Percentiles rank a stretch among this genome's conserved stretches.
phyloP scores from a whole-genome alignment of 2,113 vertebrate species.

The Macrotis lagotis region DNA sequence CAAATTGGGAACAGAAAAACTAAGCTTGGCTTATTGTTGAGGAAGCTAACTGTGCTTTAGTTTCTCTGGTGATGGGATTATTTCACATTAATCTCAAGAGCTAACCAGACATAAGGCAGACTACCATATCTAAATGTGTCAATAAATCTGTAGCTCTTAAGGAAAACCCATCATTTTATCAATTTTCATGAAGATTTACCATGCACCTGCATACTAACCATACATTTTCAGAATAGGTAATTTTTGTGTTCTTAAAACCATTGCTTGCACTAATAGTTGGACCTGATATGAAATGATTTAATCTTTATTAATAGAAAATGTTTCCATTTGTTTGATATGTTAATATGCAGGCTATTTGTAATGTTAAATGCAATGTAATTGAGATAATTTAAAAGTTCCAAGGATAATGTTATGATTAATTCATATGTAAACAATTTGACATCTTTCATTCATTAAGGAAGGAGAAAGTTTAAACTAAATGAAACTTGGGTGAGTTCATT shows the following conservation, averaged over 20 bases:
- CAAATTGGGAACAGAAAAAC: conserved; percentile 35
- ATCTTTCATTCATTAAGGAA: conserved; percentile 73
- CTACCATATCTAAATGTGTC: conserved; percentile 43
- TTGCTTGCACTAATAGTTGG: conserved; percentile 58
- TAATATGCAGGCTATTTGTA: conserved; percentile 78
- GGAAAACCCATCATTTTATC: conserved; percentile 62
- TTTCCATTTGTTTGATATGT: conserved; percentile 63
- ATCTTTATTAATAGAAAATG: conserved; percentile 74
- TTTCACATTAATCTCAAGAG: conserved; percentile 47
- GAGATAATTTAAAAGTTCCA: conserved; percentile 78
- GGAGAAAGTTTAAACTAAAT: conserved; percentile 54
- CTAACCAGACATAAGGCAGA: conserved; percentile 23
- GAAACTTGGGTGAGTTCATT: conserved; percentile 52
- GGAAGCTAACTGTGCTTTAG: conserved; percentile 9
- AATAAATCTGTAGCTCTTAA: conserved; percentile 66
- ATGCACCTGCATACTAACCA: not conserved
- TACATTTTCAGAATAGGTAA: conserved; percentile 53
- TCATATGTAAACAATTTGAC: conserved; percentile 80
- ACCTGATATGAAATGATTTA: conserved; percentile 59
- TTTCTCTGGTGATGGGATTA: conserved; percentile 45
- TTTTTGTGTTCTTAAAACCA: conserved; percentile 58
- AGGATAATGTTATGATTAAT: conserved; percentile 82
- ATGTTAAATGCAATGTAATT: conserved; percentile 79
- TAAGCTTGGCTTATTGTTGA: not conserved
- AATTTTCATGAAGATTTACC: conserved; percentile 61